Conservation (phyloP, 2,797 vertebrate genomes). For the Anguilla anguilla region DNA sequence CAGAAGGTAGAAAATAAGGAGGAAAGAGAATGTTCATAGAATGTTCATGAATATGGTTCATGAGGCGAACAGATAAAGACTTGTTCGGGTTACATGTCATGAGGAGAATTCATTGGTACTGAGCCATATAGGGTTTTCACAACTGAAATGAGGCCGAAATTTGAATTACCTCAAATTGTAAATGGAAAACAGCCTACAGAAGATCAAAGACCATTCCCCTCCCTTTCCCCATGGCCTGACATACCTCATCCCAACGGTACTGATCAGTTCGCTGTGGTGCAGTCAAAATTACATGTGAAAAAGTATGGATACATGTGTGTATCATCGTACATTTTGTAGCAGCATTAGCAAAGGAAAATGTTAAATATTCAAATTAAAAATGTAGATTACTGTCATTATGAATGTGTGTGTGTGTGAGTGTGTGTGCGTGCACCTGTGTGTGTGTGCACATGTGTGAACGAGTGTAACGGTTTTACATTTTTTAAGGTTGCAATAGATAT, state of each 20-base stretch:
- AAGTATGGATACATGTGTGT: not conserved
- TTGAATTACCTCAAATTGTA: not conserved
- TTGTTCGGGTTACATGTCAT: too few relatives aligned
- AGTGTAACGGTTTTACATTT: not conserved
- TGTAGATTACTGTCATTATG: not conserved
- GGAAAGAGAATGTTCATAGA: slow-evolving; percentile 17
- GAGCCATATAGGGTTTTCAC: not conserved
- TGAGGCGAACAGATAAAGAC: not conserved
- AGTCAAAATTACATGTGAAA: slow-evolving; percentile 2
- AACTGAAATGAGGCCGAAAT: not conserved
- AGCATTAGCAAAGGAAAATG: not conserved
- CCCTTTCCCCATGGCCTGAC: not conserved
- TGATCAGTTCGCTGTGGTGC: not conserved
- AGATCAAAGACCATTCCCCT: not conserved
- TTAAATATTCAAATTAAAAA: not conserved
- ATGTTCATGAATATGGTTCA: not conserved
- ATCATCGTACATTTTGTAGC: not conserved
- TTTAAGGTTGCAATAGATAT: not conserved
- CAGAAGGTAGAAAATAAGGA: slow-evolving; percentile 20
- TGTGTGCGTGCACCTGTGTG: not conserved
- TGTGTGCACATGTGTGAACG: not conserved
- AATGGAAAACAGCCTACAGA: not conserved
- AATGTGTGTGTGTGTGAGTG: not conserved
- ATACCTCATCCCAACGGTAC: not conserved
- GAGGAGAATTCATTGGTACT: not conserved